These are phyloP conservation scores for Lycocorax pyrrhopterus DNA, from an alignment of 2,113 vertebrate species.

Conservation along the genomic window DNA sequence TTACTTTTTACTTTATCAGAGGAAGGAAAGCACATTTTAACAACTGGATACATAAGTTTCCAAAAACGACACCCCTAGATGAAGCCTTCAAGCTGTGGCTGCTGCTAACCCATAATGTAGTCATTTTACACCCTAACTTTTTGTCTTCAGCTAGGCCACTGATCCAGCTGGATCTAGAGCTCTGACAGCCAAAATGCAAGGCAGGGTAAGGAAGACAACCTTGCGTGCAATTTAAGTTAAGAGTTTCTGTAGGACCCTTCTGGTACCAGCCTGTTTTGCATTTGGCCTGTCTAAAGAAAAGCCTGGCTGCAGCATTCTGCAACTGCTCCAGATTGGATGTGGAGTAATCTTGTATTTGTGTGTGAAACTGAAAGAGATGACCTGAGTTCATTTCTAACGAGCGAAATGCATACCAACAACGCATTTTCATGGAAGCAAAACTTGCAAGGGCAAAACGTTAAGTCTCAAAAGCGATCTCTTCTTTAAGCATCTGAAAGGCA, in stretches of 20 bases:
- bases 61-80: not conserved
- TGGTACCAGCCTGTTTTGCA: not conserved
- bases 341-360: not conserved
- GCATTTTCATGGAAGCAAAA: not conserved
- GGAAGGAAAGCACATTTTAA: not conserved
- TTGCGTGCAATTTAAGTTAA: not conserved
- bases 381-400: not conserved
- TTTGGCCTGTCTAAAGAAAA: fast-evolving
- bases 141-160: not conserved
- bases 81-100: not conserved
- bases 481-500: not conserved
- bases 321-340: not conserved
- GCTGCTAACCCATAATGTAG: not conserved
- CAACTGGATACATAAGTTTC: not conserved
- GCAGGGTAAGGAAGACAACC: not conserved
- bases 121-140: not conserved
- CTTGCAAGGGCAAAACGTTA: not conserved
- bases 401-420: not conserved
- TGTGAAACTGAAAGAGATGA: not conserved
- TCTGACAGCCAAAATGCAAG: not conserved
- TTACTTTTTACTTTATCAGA: not conserved
- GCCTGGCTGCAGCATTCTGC: not conserved
- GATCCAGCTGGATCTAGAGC: not conserved
- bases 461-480: not conserved
- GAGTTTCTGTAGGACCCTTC: not conserved